Base-by-base conservation (phyloP, 2,797 vertebrate genomes). In the Phataginus tricuspis region DNA sequence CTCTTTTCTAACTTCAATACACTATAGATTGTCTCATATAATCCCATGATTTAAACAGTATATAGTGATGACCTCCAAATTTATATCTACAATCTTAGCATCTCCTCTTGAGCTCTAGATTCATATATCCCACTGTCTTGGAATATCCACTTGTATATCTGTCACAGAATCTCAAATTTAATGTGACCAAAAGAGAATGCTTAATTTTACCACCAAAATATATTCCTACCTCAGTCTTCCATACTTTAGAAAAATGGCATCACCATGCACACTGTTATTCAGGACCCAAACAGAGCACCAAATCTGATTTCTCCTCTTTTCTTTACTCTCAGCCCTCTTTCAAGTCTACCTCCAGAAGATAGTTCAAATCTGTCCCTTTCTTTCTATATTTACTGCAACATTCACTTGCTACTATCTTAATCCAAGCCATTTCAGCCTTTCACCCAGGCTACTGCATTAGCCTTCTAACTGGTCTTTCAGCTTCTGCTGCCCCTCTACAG, bases 81-180 rank as follows among this genome's bases (percentile, higher is more conserved):
- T 37, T 77, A 72, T 59, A 80, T 51, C 61, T 77, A 77, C 13
- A 82, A 78, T 90, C 49, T 90, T 87, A 45, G 39, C 61, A 66
- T 59, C 34, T 75, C 61, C 37, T 42, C 63, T 78, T 66, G 75
- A 86, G 29, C 39, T 94, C 31, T 68, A 78, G 63, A 78, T 21
- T 80, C 61, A 51, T 51, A 53, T 86, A 82, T 90, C 19, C 34
- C 29, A 64, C 61, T 4, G 61, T 94, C 34, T 77, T 53, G 79
- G 78, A 92, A 83, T 97, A 71, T 53, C n/a, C 51, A 21, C 86
- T 82, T 82, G 45, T n/a, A 80, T 86, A 68, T 80, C 45, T 90
- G 34, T 61, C 71, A 79, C 9, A 72, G 39, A 90, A 88, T 79
- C 31, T 78, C 53, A 84, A 93, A 91, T 74, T 78, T 74, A 90